phyloP scores from a whole-genome alignment of 2,797 vertebrate genomes.

The Chaetodon trifasciatus region DNA sequence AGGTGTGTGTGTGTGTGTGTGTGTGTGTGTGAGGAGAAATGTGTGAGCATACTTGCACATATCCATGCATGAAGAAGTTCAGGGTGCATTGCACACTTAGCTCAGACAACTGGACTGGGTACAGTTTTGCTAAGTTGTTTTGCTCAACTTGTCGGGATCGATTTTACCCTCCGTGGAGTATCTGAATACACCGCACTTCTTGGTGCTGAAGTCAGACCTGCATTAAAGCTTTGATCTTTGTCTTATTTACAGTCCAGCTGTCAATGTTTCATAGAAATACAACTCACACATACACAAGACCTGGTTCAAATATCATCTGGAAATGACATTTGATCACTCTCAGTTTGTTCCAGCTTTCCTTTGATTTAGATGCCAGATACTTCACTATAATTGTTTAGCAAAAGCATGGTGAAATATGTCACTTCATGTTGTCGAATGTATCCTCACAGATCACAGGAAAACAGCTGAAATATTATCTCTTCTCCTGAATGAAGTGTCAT shows the following conservation, averaged over 20 bases:
- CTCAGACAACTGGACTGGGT: conserved; percentile 29
- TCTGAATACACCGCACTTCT: conserved; percentile 40
- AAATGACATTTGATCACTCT: conserved; percentile 29
- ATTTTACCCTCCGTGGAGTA: conserved; percentile 28
- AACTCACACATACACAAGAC: conserved; percentile 19
- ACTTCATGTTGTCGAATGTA: not conserved
- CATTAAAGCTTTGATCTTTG: conserved; percentile 40
- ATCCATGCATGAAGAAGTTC: not conserved
- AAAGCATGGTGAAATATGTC: not conserved
- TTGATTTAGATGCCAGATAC: conserved; percentile 26
- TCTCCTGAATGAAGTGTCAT: not conserved
- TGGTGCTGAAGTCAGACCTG: conserved; percentile 41
- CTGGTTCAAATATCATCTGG: conserved; percentile 43
- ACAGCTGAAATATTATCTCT: not conserved
- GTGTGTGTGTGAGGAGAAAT: conserved; percentile 21
- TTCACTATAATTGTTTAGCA: conserved; percentile 16
- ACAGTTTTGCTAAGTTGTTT: conserved; percentile 33
- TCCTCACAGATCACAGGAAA: conserved; percentile 1
- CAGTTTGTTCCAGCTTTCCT: conserved; percentile 36
- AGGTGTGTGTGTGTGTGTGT: conserved; percentile 6
- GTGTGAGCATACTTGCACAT: conserved; percentile 9
- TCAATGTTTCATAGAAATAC: conserved; percentile 48
- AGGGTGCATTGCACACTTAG: conserved; percentile 5
- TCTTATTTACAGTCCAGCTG: conserved; percentile 50
- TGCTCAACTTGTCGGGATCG: conserved; percentile 39